Conservation (phyloP, 2,888 invertebrate genomes). For the Eupithecia pulchellata region DNA sequence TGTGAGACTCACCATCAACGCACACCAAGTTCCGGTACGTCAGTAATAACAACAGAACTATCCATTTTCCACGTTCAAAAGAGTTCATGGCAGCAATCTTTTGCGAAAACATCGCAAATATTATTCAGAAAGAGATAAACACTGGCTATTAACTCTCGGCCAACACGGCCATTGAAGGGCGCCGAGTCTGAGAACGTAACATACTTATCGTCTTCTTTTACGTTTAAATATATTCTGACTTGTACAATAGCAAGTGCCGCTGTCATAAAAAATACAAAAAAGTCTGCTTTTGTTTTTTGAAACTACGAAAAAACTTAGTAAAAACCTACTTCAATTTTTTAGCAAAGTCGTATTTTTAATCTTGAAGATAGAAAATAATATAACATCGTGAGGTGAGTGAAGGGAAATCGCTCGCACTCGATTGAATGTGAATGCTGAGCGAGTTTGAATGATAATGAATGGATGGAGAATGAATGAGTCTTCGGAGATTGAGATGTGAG, state of each 20-base stretch:
- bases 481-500: too few species aligned
- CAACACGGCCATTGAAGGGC: constrained; percentile 71
- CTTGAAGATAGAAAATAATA: neutral
- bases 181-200: constrained; percentile 62
- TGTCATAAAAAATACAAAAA: constrained; percentile 23
- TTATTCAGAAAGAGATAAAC: constrained; percentile 62
- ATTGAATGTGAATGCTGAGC: too few species aligned
- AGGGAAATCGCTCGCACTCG: too few species aligned
- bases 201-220: constrained; percentile 51
- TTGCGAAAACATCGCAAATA: constrained; percentile 66
- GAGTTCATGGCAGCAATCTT: constrained; percentile 70
- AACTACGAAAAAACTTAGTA: constrained; percentile 10
- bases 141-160: constrained; percentile 68
- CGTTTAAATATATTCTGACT: too few species aligned
- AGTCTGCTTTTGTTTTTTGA: neutral
- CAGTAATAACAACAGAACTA: constrained; percentile 65
- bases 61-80: constrained; percentile 68
- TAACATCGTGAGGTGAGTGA: neutral
- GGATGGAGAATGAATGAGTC: neutral
- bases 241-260: constrained; percentile 9
- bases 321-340: constrained; percentile 33
- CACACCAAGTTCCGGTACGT: constrained; percentile 62
- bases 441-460: neutral
- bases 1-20: constrained; percentile 67
- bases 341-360: neutral